Evolutionary conservation across 37 sponge, comb jelly and placozoan genomes (phyloP).

Genomic region (Lycopodina hypogea): DNA sequence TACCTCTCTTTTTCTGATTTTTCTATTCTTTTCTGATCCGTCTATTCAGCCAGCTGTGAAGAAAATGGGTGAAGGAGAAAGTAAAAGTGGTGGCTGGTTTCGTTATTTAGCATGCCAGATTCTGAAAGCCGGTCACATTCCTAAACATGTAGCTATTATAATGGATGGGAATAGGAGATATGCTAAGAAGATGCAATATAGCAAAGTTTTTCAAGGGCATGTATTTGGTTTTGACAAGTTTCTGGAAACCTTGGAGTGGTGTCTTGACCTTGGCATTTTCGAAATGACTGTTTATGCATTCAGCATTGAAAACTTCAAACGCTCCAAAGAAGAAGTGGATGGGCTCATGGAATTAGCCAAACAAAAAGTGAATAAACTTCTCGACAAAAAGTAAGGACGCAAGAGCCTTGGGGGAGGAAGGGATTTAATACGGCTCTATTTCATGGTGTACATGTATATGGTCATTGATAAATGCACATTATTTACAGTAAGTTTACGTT

Average conservation of each 20-base stretch:
- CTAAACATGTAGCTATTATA: slow-evolving; percentile 92
- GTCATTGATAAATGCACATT: not conserved
- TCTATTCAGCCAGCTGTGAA: no score
- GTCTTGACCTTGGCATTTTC: slow-evolving; percentile 82
- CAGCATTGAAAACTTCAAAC: slow-evolving; percentile 97
- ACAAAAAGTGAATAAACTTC: slow-evolving; percentile 75
- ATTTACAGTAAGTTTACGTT: no score
- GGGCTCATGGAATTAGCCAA: slow-evolving; percentile 89
- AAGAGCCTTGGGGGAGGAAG: no score
- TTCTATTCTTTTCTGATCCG: no score
- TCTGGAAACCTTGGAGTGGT: slow-evolving; percentile 91
- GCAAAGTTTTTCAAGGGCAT: slow-evolving; percentile 66
- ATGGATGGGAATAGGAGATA: slow-evolving; percentile 98
- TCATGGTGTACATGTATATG: not conserved
- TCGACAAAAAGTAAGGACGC: slow-evolving; percentile 56
- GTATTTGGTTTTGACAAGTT: slow-evolving; percentile 93
- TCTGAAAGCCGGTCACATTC: slow-evolving; percentile 63
- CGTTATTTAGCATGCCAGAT: slow-evolving; percentile 57
- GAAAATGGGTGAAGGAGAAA: slow-evolving; percentile 20
- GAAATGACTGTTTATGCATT: slow-evolving; percentile 97
- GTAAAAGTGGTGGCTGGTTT: slow-evolving; percentile 31
- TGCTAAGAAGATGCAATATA: slow-evolving; percentile 76
- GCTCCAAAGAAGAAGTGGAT: slow-evolving; percentile 91
- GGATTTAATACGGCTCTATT: not conserved
- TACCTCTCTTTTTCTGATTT: no score